Evolutionary conservation across 2,113 vertebrate genomes (phyloP).

Genomic region (Apodemus speciosus): DNA sequence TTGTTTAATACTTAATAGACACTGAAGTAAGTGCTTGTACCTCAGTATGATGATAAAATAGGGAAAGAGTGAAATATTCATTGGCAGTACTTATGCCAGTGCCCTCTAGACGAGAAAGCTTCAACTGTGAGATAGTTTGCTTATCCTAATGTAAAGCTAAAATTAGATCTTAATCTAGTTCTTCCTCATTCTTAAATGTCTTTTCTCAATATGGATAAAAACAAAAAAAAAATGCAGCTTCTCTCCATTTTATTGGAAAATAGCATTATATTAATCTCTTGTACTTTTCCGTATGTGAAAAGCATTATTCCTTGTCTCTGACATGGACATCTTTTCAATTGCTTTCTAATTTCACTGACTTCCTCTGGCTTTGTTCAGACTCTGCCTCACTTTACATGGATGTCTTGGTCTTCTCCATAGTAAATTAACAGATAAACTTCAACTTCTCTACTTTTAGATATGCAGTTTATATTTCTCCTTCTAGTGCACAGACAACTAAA

Average conservation of each 20-base stretch:
- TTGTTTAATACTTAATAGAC: constrained; percentile 17
- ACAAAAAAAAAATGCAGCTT: not conserved
- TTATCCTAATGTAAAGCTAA: not conserved
- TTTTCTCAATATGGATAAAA: not conserved
- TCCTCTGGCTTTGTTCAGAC: not conserved
- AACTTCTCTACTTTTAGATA: not conserved
- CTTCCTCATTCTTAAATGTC: constrained; percentile 11
- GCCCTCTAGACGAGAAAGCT: constrained; percentile 24
- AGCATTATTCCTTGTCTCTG: not conserved
- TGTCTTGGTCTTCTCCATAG: not conserved
- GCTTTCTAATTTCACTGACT: not conserved
- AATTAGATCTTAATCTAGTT: not conserved
- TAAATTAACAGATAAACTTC: not conserved
- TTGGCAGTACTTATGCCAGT: not conserved
- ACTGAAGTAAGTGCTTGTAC: constrained; percentile 37
- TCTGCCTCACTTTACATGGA: not conserved
- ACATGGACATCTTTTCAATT: not conserved
- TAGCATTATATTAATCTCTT: not conserved
- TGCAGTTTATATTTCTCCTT: not conserved
- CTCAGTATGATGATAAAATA: not conserved
- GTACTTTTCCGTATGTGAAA: not conserved
- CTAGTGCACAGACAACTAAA: not conserved
- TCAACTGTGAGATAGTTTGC: constrained; percentile 9
- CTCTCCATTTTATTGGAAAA: not conserved
- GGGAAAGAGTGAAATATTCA: not conserved